Conservation (phyloP, 2,888 invertebrate species). For the Tetragonisca angustula region DNA sequence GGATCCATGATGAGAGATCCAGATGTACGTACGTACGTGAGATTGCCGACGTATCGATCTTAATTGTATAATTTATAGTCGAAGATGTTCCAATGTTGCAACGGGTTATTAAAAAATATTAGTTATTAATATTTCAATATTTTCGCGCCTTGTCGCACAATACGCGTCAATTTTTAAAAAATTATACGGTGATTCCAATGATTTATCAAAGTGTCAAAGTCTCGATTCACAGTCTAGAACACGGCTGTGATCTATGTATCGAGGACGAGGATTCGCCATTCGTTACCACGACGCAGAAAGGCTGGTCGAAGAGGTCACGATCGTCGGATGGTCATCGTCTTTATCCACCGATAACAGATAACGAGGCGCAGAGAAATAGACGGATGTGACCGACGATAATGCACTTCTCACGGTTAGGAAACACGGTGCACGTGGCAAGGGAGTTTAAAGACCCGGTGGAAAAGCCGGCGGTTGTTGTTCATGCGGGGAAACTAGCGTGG, state of each 20-base stretch:
- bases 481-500: slow-evolving; percentile 61
- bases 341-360: neutral
- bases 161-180: too few relatives aligned
- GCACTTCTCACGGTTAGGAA: slow-evolving; percentile 63
- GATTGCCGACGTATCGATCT: neutral
- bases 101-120: neutral
- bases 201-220: too few relatives aligned
- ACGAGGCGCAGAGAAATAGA: slow-evolving; percentile 17
- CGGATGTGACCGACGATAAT: slow-evolving; percentile 57
- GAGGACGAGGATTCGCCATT: neutral
- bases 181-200: too few relatives aligned
- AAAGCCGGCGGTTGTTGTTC: slow-evolving; percentile 49
- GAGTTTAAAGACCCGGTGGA: slow-evolving; percentile 75
- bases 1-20: neutral
- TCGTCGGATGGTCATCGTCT: neutral
- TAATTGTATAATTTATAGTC: neutral
- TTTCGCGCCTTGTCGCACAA: too few relatives aligned
- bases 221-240: too few relatives aligned
- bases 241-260: neutral
- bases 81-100: neutral
- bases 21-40: neutral
- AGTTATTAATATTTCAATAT: too few relatives aligned
- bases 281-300: neutral
- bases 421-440: slow-evolving; percentile 66
- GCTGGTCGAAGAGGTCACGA: neutral